Base-by-base conservation (phyloP, 1,140 invertebrate species). In the Polypedilum vanderplanki region DNA sequence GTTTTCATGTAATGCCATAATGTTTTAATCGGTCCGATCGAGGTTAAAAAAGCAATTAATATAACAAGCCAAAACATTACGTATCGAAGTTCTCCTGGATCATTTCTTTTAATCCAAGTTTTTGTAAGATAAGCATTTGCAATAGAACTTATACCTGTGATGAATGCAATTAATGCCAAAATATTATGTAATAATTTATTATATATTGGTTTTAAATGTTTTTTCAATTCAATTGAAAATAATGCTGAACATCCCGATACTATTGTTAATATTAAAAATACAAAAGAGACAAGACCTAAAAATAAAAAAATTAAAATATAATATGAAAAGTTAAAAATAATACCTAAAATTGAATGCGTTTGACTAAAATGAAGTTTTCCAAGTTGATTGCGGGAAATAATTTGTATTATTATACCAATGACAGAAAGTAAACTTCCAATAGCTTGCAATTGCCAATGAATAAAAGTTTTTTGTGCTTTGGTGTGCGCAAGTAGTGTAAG, bases 121-220 rank as follows among this genome's bases (percentile, higher is more conserved):
- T 70, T 70, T 18, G 80, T 82, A 75, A 80, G 70, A 70, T 82
- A 82, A 15, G 81, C 81, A 73, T 80, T 81, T 76, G 78, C 81
- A 76, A 82, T 79, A 7, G 80, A 78, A 40, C 77, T 75, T 73
- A 81, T 70, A 0, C 80, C 80, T 33, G 80, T 77, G 10, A 80
- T 78, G 46, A 81, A 82, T 65, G 78, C 79, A 0, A 77, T 73
- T 22, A 82, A 76, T 12, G 81, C 81, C 70, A 81, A 64, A 22
- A 81, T 77, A 75, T 79, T 82, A n/a, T 82, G 81, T 10, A 80
- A 75, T 0, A 80, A 75, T 74, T 82, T 82, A 41, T 79, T 82
- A 0, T 80, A 73, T 18, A 82, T 74, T 7, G 81, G 81, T 0
- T 80, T 75, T 20, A 82, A 76, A 64, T 78, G 65, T 20, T 75